Evolutionary conservation across 2,797 vertebrate genomes (phyloP).

Genomic region (Echiichthys vipera): DNA sequence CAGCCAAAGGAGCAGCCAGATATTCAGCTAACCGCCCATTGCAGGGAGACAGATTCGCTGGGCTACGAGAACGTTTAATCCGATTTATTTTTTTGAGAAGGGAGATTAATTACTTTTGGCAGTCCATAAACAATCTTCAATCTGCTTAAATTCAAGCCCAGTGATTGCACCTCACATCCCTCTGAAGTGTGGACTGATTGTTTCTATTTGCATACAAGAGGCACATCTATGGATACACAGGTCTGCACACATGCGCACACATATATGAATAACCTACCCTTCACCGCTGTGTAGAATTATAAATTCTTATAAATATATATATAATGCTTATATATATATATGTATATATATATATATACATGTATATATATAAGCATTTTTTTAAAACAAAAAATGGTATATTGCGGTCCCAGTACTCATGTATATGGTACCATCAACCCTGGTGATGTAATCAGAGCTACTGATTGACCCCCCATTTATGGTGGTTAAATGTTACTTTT

Average conservation of each 20-base stretch:
- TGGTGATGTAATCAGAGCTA: conserved; percentile 14
- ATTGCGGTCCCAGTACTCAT: conserved; percentile 10
- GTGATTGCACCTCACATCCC: conserved; percentile 49
- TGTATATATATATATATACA: too few relatives aligned
- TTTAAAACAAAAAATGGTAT: not conserved
- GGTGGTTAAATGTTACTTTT: not conserved
- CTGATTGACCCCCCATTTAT: too few relatives aligned
- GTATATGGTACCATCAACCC: conserved; percentile 12
- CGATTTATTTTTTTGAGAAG: conserved; percentile 79
- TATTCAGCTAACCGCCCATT: conserved; percentile 39
- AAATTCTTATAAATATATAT: too few relatives aligned
- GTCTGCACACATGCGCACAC: conserved; percentile 16
- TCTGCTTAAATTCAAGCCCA: conserved; percentile 75
- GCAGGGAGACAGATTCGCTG: conserved; percentile 70
- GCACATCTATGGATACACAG: conserved; percentile 26
- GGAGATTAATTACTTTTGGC: conserved; percentile 84
- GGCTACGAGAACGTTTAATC: conserved; percentile 78
- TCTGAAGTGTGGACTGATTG: conserved; percentile 47
- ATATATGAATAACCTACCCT: conserved; percentile 2
- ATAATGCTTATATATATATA: too few relatives aligned
- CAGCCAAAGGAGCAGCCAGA: conserved; percentile 37
- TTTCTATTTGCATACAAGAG: conserved; percentile 36
- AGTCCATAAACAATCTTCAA: conserved; percentile 83
- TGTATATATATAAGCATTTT: too few relatives aligned
- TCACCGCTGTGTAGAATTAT: conserved; percentile 13